Evolutionary conservation across 1,140 invertebrate species (phyloP), one percentile per base, ranked within the genome.

Genomic region (Akabosia matsudoensis): DNA sequence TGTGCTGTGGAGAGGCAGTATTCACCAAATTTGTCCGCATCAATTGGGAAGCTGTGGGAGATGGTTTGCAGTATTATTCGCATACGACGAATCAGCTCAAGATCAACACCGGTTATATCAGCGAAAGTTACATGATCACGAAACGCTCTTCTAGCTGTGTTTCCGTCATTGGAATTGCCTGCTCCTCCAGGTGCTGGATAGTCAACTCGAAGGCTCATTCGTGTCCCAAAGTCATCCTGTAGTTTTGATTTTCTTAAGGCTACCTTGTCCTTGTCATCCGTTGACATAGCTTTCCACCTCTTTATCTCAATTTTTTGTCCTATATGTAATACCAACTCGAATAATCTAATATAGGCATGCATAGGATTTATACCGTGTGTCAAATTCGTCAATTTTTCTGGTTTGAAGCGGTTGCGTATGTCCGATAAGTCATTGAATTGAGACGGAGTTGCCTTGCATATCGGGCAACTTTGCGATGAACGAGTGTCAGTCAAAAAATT

Each of bases 101-200:
- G 4, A 18, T 76, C 52, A 16, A 76, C 0, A 0, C 52, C 52
- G 0, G 73, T n/a, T 34, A 76, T 76, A 22, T n/a, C 1, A 30
- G 64, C 24, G 56, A 76, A 72, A 16, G 10, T 0, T 22, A 54
- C 45, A 30, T 45, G 31, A 28, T 71, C 4, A 33, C 16, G 4
- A 54, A 76, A 76, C 0, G 64, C 74, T n/a, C 37, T 70, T 56
- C 74, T 28, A 1, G 74, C 74, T 0, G 74, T 76, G n/a, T 76
- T 76, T 0, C 74, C 74, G 31, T 76, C 45, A 26, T 76, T 76
- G 26, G 71, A 45, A 45, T 3, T 37, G 7, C 71, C 71, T 3
- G 13, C 26, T 3, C 71, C 37, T 7, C 71, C 37, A 13, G 67
- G 22, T 18, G 24, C 24, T 45, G 71, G 71, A 45, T 45, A 51